A percentile compares a stretch with the other conserved stretches of the same genome.
Evolutionary conservation across 2,888 invertebrate species (phyloP).

Genomic region (Acanthosepion lycidas): DNA sequence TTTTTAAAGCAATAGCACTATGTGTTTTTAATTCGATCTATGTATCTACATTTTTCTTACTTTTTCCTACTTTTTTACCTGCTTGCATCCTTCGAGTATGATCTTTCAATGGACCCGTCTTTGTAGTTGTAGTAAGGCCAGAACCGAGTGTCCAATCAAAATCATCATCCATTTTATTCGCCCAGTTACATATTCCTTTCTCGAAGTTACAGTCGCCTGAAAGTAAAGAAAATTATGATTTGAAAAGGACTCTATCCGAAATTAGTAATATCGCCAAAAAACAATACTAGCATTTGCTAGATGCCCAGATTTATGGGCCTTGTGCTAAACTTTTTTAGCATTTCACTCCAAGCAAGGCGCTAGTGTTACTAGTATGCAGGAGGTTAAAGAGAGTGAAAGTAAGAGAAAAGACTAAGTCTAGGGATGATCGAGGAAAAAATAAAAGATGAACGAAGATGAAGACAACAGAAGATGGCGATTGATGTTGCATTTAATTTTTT

Average conservation of each 20-base stretch:
- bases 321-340: background rate
- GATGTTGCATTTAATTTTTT: no score
- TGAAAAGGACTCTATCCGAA: background rate
- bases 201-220: background rate
- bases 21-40: no score
- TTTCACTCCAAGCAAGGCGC: no score
- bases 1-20: no score
- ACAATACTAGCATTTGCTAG: no score
- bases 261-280: background rate
- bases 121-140: background rate
- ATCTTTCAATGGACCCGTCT: background rate
- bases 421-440: no score
- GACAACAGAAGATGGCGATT: no score
- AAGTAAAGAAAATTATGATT: slow-evolving; percentile 48
- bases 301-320: background rate
- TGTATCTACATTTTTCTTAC: no score
- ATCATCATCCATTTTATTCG: background rate
- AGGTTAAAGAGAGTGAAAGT: no score
- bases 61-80: background rate
- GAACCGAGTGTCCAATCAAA: background rate
- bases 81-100: background rate
- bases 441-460: no score
- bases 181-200: background rate
- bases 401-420: no score
- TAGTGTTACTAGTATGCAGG: no score